Base-by-base conservation (phyloP, 2,797 vertebrate genomes). In the Melopsittacus undulatus region DNA sequence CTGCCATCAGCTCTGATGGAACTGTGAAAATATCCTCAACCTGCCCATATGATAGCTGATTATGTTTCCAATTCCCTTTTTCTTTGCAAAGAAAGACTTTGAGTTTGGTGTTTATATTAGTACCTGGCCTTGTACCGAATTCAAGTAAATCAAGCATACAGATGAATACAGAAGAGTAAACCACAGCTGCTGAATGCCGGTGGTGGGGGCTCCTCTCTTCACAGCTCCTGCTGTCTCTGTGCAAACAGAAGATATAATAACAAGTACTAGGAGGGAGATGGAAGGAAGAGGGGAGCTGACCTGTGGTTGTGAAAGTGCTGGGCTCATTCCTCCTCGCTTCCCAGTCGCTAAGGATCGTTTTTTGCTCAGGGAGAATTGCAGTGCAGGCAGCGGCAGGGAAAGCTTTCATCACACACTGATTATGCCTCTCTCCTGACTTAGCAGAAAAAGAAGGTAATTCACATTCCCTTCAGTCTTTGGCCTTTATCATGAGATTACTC, bases 371-470 rank as follows among this genome's bases (percentile, higher is more conserved):
- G 34, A 52, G 72, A 88, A 57, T 3, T 42, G 62, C 57, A 74
- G 68, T 13, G 7, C 68, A 85, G 81, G 18, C 51, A 87, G 67
- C 0, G 4, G 15, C 70, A 67, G 43, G 54, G 38, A 75, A 46
- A 76, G 59, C 59, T 94, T 87, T 81, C 43, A n/a, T 62, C 67
- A 30, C 43, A 13, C 0, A 1, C 61, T 36, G 70, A 45, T 78
- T 80, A 57, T 22, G n/a, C 7, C 26, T 66, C 67, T 88, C 40
- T 36, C 45, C 81, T 77, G 92, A 92, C 64, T 92, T 87, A 87
- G 81, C 86, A 90, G 72, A 80, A 94, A 91, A 91, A 69, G 34
- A 83, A 89, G 34, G 68, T 72, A 93, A 82, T 93, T 92, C 52
- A 80, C 56, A 87, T 95, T 94, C 61, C 88, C 78, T 81, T 79